Percentiles rank a stretch among this genome's conserved stretches.
Conservation (phyloP, 2,888 invertebrate genomes). For the Machimus atricapillus region DNA sequence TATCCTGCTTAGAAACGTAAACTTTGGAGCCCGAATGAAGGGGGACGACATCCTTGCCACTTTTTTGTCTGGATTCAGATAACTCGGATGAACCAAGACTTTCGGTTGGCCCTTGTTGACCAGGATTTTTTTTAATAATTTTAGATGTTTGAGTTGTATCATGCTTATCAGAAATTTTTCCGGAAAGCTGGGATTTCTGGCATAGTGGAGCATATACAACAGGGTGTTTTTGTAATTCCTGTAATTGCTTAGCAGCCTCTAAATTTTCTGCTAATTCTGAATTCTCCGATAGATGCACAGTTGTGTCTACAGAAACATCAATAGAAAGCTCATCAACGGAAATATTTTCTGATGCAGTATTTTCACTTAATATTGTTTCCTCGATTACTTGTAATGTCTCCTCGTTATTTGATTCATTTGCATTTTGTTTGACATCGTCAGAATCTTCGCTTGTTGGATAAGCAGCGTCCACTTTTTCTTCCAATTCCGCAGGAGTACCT, state of each 20-base stretch:
- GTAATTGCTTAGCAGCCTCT: not conserved
- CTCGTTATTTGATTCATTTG: not conserved
- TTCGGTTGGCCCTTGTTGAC: not conserved
- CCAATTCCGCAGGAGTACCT: not conserved
- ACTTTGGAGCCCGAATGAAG: slow-evolving; percentile 45
- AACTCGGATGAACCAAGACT: not conserved
- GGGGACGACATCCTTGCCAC: slow-evolving; percentile 40
- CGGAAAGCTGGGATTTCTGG: not conserved
- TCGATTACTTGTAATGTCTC: not conserved
- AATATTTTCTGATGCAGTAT: not conserved
- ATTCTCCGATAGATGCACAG: not conserved
- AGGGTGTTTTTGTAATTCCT: not conserved
- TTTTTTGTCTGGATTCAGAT: not conserved
- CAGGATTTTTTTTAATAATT: not conserved
- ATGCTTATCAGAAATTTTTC: not conserved
- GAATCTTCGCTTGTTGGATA: not conserved
- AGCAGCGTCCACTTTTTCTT: not conserved
- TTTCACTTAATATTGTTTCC: not conserved
- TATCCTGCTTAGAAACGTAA: slow-evolving; percentile 44
- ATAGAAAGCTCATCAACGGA: not conserved
- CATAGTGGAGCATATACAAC: not conserved
- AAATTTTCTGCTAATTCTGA: not conserved
- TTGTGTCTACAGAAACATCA: not conserved
- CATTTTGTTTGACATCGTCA: not conserved
- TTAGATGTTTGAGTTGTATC: not conserved